Percentiles rank a stretch among this genome's conserved stretches.
These are phyloP conservation scores for Melanotaenia trifasciata DNA, from an alignment of 2,797 vertebrate species.

Conservation along the genomic window DNA sequence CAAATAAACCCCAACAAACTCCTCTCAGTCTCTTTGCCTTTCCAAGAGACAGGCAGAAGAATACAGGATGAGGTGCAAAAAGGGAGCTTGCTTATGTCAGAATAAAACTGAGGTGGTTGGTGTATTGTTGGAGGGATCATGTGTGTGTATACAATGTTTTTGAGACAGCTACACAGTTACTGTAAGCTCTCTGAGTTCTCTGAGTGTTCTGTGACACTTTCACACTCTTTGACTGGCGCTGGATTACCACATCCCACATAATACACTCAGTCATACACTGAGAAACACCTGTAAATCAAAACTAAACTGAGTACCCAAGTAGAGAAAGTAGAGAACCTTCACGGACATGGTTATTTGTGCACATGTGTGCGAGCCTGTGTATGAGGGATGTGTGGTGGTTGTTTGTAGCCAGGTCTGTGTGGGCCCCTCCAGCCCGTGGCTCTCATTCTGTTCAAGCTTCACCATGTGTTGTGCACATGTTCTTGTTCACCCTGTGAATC, in stretches of 20 bases:
- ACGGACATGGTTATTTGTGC: constrained; percentile 44
- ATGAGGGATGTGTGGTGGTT: constrained; percentile 55
- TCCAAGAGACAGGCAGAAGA: constrained; percentile 56
- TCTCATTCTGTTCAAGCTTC: constrained; percentile 54
- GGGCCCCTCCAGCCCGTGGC: constrained; percentile 69
- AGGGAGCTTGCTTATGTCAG: constrained; percentile 39
- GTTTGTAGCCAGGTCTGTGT: constrained; percentile 69
- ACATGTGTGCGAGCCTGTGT: constrained; percentile 23
- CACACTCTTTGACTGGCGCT: constrained; percentile 74
- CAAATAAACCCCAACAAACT: constrained; percentile 52
- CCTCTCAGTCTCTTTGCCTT: constrained; percentile 52
- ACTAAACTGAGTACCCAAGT: constrained; percentile 25
- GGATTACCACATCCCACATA: constrained; percentile 51
- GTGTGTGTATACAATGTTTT: constrained; percentile 34
- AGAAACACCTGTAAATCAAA: constrained; percentile 54
- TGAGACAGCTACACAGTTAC: constrained; percentile 63
- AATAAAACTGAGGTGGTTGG: constrained; percentile 41
- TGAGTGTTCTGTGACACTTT: constrained; percentile 78
- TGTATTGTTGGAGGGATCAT: constrained; percentile 21
- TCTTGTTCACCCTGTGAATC: constrained; percentile 71
- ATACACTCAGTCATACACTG: constrained; percentile 12
- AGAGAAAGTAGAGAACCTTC: constrained; percentile 45
- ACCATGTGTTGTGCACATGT: constrained; percentile 86
- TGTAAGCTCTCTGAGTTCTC: constrained; percentile 78
- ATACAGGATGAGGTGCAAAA: constrained; percentile 55